phyloP scores from a whole-genome alignment of 1,140 invertebrate genomes.

The Scaptomyza pallida region DNA sequence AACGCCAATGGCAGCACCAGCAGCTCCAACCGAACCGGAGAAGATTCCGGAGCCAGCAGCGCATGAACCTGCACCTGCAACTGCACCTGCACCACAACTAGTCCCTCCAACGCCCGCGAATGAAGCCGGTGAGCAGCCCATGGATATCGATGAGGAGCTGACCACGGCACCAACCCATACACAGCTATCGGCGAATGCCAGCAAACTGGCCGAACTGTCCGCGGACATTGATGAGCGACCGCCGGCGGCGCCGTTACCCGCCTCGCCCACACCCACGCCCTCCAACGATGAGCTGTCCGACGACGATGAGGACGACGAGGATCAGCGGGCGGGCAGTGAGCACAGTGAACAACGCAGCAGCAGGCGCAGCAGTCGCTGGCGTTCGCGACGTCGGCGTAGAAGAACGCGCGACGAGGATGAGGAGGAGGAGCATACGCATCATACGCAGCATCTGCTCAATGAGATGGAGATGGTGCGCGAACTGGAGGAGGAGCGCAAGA shows the following conservation, averaged over 20 bases:
- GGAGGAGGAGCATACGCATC: slow-evolving; percentile 75
- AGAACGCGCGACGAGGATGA: slow-evolving; percentile 50
- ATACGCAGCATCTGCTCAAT: slow-evolving; percentile 76
- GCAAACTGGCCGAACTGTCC: slow-evolving; percentile 62
- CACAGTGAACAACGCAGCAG: slow-evolving; percentile 44
- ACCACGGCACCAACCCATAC: slow-evolving; percentile 76
- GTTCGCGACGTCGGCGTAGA: slow-evolving; percentile 50
- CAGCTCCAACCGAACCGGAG: slow-evolving; percentile 10
- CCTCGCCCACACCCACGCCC: slow-evolving; percentile 71
- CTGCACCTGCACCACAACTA: slow-evolving; percentile 6
- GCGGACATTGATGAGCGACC: slow-evolving; percentile 74
- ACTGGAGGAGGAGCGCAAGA: slow-evolving; percentile 77
- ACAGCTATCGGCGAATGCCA: slow-evolving; percentile 60
- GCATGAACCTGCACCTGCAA: too few relatives aligned
- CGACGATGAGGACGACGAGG: not conserved
- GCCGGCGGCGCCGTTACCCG: slow-evolving; percentile 74
- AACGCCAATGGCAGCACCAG: not conserved
- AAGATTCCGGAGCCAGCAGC: not conserved
- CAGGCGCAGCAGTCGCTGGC: slow-evolving; percentile 53
- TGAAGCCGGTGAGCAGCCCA: slow-evolving; percentile 72
- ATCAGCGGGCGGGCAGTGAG: slow-evolving; percentile 35
- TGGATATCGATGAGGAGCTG: slow-evolving; percentile 80
- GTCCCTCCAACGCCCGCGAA: not conserved
- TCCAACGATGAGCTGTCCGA: slow-evolving; percentile 63
- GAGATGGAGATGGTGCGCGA: slow-evolving; percentile 75